phyloP scores from a whole-genome alignment of 2,113 vertebrate species.

The Fukomys damarensis region DNA sequence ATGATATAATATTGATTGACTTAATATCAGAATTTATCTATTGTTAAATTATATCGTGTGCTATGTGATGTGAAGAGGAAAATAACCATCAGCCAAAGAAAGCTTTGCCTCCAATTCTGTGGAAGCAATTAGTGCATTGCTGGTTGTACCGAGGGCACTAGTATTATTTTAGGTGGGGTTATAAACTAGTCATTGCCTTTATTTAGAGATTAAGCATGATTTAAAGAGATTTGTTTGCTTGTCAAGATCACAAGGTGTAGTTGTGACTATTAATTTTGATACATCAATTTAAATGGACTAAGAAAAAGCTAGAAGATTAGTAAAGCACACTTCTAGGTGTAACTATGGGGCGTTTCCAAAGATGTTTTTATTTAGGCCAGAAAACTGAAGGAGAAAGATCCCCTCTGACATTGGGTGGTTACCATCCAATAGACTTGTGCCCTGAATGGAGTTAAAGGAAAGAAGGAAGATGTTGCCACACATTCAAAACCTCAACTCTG shows the following conservation, averaged over 20 bases:
- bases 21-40: not conserved
- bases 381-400: not conserved
- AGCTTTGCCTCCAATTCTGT: not conserved
- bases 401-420: not conserved
- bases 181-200: not conserved
- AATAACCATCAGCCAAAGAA: not conserved
- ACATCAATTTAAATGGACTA: not conserved
- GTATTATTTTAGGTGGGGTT: not conserved
- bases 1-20: not conserved
- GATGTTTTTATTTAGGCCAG: not conserved
- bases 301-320: not conserved
- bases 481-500: not conserved
- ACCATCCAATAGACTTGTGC: not conserved
- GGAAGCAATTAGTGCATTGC: not conserved
- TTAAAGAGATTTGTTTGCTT: not conserved
- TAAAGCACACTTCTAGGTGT: not conserved
- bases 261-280: not conserved
- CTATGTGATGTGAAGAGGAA: not conserved
- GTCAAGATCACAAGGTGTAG: not conserved
- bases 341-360: not conserved
- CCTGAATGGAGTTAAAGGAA: not conserved
- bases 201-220: not conserved
- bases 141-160: not conserved
- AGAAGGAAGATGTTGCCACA: not conserved
- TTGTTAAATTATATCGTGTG: not conserved